Conservation (phyloP, 2,797 vertebrate genomes). For the Microctenopoma lineatum region DNA sequence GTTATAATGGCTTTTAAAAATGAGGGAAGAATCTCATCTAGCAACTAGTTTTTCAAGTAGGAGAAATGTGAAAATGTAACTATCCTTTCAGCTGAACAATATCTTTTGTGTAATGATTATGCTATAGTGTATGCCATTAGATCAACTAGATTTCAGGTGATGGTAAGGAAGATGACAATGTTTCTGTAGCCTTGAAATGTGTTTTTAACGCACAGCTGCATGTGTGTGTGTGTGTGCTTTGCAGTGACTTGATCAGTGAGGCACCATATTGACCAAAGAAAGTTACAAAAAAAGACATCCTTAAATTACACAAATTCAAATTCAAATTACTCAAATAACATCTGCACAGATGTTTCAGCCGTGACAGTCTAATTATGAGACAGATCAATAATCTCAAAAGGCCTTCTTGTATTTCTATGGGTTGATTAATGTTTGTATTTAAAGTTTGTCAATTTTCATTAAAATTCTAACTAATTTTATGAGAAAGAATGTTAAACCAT, state of each 20-base stretch:
- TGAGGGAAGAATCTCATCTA: slow-evolving; percentile 1
- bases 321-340: no score
- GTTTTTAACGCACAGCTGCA: slow-evolving; percentile 26
- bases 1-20: neutral
- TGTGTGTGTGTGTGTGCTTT: neutral
- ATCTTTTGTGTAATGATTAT: neutral
- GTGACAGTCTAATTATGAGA: no score
- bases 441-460: no score
- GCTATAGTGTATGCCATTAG: neutral
- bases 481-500: no score
- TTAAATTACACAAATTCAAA: no score
- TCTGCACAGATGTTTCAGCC: no score
- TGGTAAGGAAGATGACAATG: slow-evolving; percentile 11
- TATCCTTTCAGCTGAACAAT: neutral
- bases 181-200: slow-evolving; percentile 25
- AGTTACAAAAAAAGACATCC: neutral
- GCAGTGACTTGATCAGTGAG: neutral
- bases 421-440: no score
- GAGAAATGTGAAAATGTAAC: neutral
- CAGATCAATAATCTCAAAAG: no score
- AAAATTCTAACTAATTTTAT: no score
- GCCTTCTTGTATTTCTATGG: no score
- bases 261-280: slow-evolving; percentile 14
- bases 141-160: slow-evolving; percentile 23
- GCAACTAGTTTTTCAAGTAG: neutral